A percentile compares a stretch with the other conserved stretches of the same genome.
phyloP scores from a whole-genome alignment of 2,113 vertebrate genomes.

The Azemiops feae region DNA sequence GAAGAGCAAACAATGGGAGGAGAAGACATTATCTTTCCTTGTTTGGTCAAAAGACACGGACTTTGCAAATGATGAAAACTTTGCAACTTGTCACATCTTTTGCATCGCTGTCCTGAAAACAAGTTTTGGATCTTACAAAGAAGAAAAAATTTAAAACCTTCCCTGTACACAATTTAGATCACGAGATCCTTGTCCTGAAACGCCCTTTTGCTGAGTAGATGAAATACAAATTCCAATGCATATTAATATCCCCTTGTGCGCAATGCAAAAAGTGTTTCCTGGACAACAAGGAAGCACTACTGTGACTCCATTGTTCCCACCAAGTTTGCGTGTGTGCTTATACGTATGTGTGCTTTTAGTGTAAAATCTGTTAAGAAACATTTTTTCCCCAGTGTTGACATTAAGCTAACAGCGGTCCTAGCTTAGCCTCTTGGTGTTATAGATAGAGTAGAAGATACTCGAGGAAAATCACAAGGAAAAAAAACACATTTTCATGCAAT shows the following conservation, averaged over 20 bases:
- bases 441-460: neutral
- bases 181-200: neutral
- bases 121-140: neutral
- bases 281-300: neutral
- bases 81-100: neutral
- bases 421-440: neutral
- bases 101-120: neutral
- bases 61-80: neutral
- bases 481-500: neutral
- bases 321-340: neutral
- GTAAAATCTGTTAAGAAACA: neutral
- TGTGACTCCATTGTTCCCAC: neutral
- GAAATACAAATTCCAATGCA: neutral
- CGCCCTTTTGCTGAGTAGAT: neutral
- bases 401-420: neutral
- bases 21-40: neutral
- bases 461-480: neutral
- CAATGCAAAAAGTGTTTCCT: neutral
- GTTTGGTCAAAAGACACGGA: neutral
- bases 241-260: neutral
- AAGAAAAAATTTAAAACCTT: neutral
- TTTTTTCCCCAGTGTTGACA: neutral
- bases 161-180: neutral
- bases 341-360: neutral
- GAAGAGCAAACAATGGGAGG: neutral